A percentile compares a stretch with the other conserved stretches of the same genome.
These are phyloP conservation scores for Trachemys scripta DNA, from an alignment of 2,113 vertebrate species.

Conservation along the genomic window DNA sequence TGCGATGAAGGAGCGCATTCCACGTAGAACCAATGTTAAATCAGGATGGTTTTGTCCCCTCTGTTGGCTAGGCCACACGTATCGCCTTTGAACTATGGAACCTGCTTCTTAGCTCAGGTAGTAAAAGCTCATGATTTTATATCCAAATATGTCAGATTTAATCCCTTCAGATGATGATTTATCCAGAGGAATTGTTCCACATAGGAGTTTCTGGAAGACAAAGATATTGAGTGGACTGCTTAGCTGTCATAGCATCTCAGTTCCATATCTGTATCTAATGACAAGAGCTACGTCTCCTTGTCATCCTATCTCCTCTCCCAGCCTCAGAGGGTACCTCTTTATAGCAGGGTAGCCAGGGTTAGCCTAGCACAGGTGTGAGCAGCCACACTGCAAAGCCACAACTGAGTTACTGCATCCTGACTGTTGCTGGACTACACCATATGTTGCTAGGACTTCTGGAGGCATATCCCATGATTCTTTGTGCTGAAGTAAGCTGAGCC, in stretches of 20 bases:
- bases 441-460: not conserved
- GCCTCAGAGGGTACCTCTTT: not conserved
- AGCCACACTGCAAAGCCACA: not conserved
- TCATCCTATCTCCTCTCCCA: not conserved
- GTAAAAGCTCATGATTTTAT: not conserved
- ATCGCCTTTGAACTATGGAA: not conserved
- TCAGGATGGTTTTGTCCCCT: not conserved
- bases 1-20: not conserved
- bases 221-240: not conserved
- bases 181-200: not conserved
- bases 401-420: not conserved
- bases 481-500: not conserved
- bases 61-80: not conserved
- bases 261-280: not conserved
- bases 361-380: not conserved
- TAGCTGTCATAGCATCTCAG: not conserved
- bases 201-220: not conserved
- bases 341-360: not conserved
- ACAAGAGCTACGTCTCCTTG: not conserved
- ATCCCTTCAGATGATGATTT: not conserved
- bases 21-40: conserved; percentile 5
- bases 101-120: not conserved
- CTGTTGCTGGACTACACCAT: not conserved
- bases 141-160: not conserved
- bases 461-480: not conserved